These are phyloP conservation scores for Xenopus laevis DNA, from an alignment of 2,113 vertebrate genomes.

Conservation along the genomic window DNA sequence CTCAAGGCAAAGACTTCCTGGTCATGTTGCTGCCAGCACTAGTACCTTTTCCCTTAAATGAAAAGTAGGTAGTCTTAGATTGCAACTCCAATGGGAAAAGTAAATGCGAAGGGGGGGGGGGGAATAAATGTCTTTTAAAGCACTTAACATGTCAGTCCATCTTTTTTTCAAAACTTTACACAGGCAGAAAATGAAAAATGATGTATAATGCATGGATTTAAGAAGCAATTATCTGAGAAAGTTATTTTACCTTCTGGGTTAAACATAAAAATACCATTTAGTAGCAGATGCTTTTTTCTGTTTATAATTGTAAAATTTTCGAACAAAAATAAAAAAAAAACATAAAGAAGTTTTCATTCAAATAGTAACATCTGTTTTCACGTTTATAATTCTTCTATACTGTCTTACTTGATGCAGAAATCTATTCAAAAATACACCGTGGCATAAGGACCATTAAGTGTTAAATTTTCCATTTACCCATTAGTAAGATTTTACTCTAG, in stretches of 20 bases:
- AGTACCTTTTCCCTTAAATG: no score
- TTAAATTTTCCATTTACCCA: neutral
- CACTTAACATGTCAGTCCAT: no score
- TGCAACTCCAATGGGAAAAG: no score
- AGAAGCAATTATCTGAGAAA: conserved; percentile 21
- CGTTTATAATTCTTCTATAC: neutral
- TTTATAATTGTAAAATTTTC: conserved; percentile 15
- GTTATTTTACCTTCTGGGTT: conserved; percentile 25
- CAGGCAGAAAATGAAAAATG: neutral
- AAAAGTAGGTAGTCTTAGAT: no score
- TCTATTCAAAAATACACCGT: no score
- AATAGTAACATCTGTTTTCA: conserved; percentile 32
- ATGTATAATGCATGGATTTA: conserved; percentile 3
- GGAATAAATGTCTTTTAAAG: no score
- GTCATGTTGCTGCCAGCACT: no score
- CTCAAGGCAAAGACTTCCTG: no score
- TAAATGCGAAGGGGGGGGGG: no score
- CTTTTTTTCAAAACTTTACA: no score
- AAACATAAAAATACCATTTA: conserved; percentile 21
- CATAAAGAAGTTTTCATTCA: conserved; percentile 5
- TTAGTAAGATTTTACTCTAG: neutral
- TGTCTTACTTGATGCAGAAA: neutral
- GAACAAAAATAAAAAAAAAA: conserved; percentile 22
- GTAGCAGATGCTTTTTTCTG: conserved; percentile 29
- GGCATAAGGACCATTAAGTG: no score